Percentiles rank a stretch among this genome's conserved stretches.
These are phyloP conservation scores for Oryzias melastigma DNA, from an alignment of 2,113 vertebrate species.

Conservation along the genomic window DNA sequence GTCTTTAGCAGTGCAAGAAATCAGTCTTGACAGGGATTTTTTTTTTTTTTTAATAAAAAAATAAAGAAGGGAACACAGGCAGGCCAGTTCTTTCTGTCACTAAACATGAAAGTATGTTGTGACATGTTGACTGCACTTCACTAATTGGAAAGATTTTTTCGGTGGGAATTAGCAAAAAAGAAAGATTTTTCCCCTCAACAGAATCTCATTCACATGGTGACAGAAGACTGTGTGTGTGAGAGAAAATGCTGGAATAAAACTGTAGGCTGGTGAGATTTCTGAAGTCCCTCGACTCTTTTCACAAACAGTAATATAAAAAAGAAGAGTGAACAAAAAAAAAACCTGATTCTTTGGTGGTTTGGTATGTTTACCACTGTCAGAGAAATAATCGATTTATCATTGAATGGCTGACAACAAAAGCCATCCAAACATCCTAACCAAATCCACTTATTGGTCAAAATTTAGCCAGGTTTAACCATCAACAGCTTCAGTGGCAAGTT, in stretches of 20 bases:
- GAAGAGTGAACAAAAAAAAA: too few relatives aligned
- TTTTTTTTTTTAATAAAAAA: slow-evolving; percentile 26
- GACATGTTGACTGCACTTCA: slow-evolving; percentile 41
- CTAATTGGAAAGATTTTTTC: slow-evolving; percentile 59
- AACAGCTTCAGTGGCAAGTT: too few relatives aligned
- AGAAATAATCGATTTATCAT: too few relatives aligned
- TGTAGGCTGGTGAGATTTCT: too few relatives aligned
- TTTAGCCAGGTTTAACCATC: too few relatives aligned
- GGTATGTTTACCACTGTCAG: too few relatives aligned
- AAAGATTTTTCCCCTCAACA: slow-evolving; percentile 15
- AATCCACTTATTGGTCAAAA: too few relatives aligned
- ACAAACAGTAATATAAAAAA: too few relatives aligned
- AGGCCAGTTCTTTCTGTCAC: slow-evolving; percentile 48
- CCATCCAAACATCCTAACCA: too few relatives aligned
- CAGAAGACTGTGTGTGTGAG: slow-evolving; percentile 9
- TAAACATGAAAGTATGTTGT: slow-evolving; percentile 20
- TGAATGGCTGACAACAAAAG: too few relatives aligned
- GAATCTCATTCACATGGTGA: slow-evolving; percentile 32
- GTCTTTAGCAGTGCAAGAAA: slow-evolving; percentile 37
- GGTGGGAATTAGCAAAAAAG: slow-evolving; percentile 35
- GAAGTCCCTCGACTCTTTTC: too few relatives aligned
- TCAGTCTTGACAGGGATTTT: slow-evolving; percentile 52
- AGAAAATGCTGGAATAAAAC: background rate
- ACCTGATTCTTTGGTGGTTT: too few relatives aligned
- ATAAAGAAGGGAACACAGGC: slow-evolving; percentile 10